Percentiles rank a stretch among this genome's conserved stretches.
Conservation (phyloP, 1,140 invertebrate species). For the Monomorium pharaonis region DNA sequence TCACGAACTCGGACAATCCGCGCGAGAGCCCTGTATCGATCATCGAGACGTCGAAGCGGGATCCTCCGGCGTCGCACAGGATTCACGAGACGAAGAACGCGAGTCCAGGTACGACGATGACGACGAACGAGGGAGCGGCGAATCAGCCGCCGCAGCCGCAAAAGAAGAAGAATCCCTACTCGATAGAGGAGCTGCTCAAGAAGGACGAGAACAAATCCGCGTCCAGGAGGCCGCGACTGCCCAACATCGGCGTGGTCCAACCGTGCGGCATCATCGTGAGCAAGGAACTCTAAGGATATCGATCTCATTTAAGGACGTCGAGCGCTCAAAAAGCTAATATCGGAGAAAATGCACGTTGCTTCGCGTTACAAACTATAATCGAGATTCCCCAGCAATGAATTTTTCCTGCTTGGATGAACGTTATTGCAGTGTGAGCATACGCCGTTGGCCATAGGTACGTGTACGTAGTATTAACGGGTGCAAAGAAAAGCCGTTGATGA, state of each 20-base stretch:
- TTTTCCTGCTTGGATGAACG: not conserved
- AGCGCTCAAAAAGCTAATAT: not conserved
- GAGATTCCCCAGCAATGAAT: not conserved
- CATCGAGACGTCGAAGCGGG: constrained; percentile 35
- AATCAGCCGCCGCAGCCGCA: constrained; percentile 72
- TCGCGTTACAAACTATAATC: not conserved
- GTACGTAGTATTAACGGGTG: constrained; percentile 22
- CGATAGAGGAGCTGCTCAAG: constrained; percentile 94
- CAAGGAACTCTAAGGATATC: constrained; percentile 73
- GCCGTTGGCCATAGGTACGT: constrained; percentile 16
- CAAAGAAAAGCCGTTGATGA: constrained; percentile 18
- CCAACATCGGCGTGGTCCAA: constrained; percentile 80
- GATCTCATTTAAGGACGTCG: not conserved
- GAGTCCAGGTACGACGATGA: constrained; percentile 37
- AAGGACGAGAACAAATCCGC: constrained; percentile 88
- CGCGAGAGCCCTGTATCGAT: constrained; percentile 70
- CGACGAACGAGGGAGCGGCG: constrained; percentile 71
- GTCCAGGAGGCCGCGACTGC: constrained; percentile 78
- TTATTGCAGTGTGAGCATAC: not conserved
- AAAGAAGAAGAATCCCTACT: constrained; percentile 92
- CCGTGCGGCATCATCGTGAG: constrained; percentile 83
- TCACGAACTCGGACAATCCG: constrained; percentile 69
- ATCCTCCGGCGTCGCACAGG: constrained; percentile 31
- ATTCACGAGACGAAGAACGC: constrained; percentile 49
- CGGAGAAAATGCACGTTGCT: not conserved